Conservation (phyloP, 2,797 vertebrate genomes). For the Catamblyrhynchus diadema region DNA sequence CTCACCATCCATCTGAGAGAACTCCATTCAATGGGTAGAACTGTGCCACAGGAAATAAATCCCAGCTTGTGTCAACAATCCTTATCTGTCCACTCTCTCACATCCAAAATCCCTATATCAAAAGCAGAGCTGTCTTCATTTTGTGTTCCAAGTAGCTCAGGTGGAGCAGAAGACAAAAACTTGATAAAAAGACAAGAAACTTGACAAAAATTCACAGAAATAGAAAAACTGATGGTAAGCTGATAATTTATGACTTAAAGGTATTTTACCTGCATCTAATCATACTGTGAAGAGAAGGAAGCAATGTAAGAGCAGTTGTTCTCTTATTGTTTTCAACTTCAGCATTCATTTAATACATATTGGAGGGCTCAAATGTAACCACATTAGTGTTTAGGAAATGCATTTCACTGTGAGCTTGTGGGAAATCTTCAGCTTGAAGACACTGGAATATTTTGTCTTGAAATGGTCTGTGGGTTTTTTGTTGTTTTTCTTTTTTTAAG, state of each 20-base stretch:
- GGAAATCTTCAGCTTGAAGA: slow-evolving; percentile 33
- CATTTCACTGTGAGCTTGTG: neutral
- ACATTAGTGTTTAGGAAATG: neutral
- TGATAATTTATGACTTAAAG: neutral
- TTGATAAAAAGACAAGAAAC: neutral
- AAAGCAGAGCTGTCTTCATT: slow-evolving; percentile 12
- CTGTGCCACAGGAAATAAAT: neutral
- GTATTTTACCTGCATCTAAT: slow-evolving; percentile 23
- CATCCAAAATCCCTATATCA: slow-evolving; percentile 20
- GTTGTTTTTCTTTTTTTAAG: neutral
- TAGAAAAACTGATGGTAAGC: slow-evolving; percentile 13
- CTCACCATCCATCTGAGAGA: neutral
- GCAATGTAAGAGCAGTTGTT: neutral
- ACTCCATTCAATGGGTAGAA: neutral
- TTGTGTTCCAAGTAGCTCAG: slow-evolving; percentile 15
- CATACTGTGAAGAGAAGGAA: slow-evolving; percentile 12
- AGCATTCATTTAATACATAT: neutral
- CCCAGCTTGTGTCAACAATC: neutral
- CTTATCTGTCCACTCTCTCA: slow-evolving; percentile 13
- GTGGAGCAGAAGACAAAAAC: neutral
- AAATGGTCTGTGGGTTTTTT: neutral
- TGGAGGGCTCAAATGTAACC: neutral
- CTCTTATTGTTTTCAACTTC: slow-evolving; percentile 22
- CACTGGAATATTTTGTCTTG: slow-evolving; percentile 40
- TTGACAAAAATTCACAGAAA: slow-evolving; percentile 28